These are phyloP conservation scores for Cyprinus carpio DNA, from an alignment of 2,113 vertebrate genomes.

Conservation along the genomic window DNA sequence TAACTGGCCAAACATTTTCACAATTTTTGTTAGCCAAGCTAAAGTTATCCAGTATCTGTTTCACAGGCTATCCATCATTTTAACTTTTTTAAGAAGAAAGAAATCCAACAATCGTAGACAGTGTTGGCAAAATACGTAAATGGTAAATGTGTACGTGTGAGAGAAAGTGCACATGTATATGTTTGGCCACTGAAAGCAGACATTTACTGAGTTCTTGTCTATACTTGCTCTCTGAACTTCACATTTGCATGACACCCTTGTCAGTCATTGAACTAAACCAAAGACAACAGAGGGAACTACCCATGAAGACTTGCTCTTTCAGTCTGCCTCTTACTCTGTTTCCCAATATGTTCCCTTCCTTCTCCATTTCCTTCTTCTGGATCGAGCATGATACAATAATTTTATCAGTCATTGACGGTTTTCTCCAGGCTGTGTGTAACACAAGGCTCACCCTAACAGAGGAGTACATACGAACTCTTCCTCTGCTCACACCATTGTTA, in stretches of 20 bases:
- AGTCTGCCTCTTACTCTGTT: constrained; percentile 11
- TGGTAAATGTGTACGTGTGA: not conserved
- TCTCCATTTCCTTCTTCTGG: constrained; percentile 57
- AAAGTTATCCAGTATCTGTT: constrained; percentile 5
- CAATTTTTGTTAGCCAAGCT: not conserved
- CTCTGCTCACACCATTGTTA: not conserved
- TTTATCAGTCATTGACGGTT: constrained; percentile 25
- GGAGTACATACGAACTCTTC: not conserved
- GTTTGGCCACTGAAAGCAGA: constrained; percentile 47
- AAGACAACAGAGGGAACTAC: constrained; percentile 66
- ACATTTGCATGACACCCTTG: constrained; percentile 61
- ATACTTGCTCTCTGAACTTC: constrained; percentile 61
- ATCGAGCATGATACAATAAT: constrained; percentile 3
- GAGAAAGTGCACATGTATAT: constrained; percentile 18
- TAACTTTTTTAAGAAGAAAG: not conserved
- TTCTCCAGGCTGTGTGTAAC: constrained; percentile 15
- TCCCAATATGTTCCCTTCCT: not conserved
- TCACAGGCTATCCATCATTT: constrained; percentile 27
- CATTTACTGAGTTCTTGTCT: constrained; percentile 55
- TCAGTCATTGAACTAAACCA: constrained; percentile 66
- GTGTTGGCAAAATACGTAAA: constrained; percentile 7
- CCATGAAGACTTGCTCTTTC: constrained; percentile 60
- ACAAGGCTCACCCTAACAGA: not conserved
- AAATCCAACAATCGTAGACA: not conserved
- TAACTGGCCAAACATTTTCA: constrained; percentile 7